A percentile compares a stretch with the other conserved stretches of the same genome.
Evolutionary conservation across 1,140 invertebrate genomes (phyloP).

Genomic region (Bombus picipes): DNA sequence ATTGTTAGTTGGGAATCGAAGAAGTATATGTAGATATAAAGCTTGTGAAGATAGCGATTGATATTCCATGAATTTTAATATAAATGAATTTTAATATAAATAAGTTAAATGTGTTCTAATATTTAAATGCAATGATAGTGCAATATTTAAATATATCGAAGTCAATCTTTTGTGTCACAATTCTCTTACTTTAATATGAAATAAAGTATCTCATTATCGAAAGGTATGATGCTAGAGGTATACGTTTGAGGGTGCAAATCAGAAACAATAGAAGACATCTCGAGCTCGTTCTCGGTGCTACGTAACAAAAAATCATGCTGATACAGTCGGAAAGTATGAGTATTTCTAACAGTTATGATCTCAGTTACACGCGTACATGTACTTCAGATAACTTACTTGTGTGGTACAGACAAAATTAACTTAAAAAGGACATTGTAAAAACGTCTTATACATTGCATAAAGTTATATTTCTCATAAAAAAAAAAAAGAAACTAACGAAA

Average conservation of each 20-base stretch:
- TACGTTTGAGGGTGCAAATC: background rate
- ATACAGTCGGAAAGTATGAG: background rate
- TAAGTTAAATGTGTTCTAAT: no score
- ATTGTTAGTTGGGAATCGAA: background rate
- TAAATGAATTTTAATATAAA: no score
- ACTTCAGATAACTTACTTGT: slow-evolving; percentile 41
- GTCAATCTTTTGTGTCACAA: background rate
- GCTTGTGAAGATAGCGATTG: background rate
- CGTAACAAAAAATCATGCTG: background rate
- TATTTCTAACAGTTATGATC: background rate
- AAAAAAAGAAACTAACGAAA: background rate
- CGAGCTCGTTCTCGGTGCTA: background rate
- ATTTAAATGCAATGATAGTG: no score
- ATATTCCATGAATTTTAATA: background rate
- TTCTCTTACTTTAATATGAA: background rate
- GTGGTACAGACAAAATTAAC: background rate
- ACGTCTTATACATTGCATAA: background rate
- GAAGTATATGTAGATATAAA: background rate
- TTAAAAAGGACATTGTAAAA: slow-evolving; percentile 28
- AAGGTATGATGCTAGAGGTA: background rate
- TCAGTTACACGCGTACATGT: slow-evolving; percentile 5
- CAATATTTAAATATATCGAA: no score
- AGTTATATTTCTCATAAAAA: no score
- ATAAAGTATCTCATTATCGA: background rate
- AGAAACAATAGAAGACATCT: background rate